Percentiles rank a stretch among this genome's conserved stretches.
These are phyloP conservation scores for Cyclina sinensis DNA, from an alignment of 1,140 invertebrate species.

Conservation along the genomic window DNA sequence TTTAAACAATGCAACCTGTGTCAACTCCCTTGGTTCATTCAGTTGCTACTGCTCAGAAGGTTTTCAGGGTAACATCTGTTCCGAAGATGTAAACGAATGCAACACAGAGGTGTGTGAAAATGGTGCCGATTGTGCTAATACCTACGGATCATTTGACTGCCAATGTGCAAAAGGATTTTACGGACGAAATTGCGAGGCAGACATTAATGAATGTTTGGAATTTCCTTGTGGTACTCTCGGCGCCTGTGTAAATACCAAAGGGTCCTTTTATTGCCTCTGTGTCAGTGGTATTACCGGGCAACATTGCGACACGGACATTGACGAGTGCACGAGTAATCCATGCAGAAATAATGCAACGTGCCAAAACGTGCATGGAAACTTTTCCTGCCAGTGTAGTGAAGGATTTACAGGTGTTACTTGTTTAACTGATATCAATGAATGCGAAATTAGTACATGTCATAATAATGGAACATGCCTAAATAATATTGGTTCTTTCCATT, in stretches of 20 bases:
- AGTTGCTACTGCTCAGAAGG: constrained; percentile 90
- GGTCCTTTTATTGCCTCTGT: constrained; percentile 60
- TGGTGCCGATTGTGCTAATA: constrained; percentile 62
- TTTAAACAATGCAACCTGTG: constrained; percentile 95
- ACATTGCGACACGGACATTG: constrained; percentile 88
- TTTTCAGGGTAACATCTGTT: constrained; percentile 96
- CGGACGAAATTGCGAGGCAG: not conserved
- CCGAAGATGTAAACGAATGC: constrained; percentile 86
- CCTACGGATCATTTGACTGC: constrained; percentile 17
- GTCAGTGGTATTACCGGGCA: constrained; percentile 89
- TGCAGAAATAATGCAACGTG: constrained; percentile 95
- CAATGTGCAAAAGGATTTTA: constrained; percentile 90
- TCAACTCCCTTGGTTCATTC: constrained; percentile 90
- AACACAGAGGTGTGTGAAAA: constrained; percentile 68
- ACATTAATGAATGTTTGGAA: constrained; percentile 71
- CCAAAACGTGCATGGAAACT: constrained; percentile 90
- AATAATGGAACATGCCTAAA: constrained; percentile 54
- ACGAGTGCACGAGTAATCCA: constrained; percentile 48
- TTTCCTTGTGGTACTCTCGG: constrained; percentile 81
- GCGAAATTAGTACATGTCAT: constrained; percentile 48
- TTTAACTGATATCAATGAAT: constrained; percentile 61
- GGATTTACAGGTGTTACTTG: constrained; percentile 88
- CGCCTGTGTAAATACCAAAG: constrained; percentile 85
- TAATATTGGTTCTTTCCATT: constrained; percentile 44
- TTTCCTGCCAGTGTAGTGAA: constrained; percentile 89